Evolutionary conservation across 2,113 vertebrate species (phyloP).

Genomic region (Climacteris rufus): DNA sequence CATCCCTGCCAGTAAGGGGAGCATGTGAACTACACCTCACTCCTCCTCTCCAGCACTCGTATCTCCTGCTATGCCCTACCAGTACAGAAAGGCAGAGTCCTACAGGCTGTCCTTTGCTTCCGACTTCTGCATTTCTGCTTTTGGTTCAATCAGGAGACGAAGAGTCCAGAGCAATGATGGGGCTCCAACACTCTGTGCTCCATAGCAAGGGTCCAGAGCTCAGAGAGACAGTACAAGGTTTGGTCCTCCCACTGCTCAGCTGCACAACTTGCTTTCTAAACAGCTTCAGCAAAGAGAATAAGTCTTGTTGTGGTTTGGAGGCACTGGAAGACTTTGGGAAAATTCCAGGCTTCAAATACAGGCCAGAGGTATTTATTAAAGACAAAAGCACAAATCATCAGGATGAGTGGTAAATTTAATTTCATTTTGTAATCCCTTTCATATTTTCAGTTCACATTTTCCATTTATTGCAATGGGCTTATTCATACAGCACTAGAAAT

Average conservation of each 20-base stretch:
- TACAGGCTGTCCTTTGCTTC: neutral
- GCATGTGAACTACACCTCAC: fast-evolving
- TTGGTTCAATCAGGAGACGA: neutral
- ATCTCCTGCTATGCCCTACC: neutral
- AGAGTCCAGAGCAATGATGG: neutral
- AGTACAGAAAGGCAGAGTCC: neutral
- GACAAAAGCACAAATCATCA: neutral
- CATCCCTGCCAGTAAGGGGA: neutral
- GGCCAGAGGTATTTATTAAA: neutral
- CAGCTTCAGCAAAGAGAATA: neutral
- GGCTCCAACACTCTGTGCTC: neutral
- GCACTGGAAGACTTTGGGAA: neutral
- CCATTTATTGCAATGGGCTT: neutral
- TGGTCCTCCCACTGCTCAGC: neutral
- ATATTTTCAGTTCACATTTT: neutral
- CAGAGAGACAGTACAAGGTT: neutral
- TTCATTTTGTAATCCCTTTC: neutral
- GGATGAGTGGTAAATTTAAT: neutral
- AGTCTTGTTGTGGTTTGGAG: neutral
- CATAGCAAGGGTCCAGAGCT: neutral
- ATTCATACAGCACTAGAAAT: neutral
- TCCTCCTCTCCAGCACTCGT: neutral
- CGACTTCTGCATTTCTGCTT: neutral
- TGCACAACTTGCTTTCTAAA: neutral
- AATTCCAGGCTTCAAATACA: neutral